Evolutionary conservation across 2,113 vertebrate genomes (phyloP), one percentile per base, ranked within the genome.

Genomic region (Sminthopsis crassicaudata): DNA sequence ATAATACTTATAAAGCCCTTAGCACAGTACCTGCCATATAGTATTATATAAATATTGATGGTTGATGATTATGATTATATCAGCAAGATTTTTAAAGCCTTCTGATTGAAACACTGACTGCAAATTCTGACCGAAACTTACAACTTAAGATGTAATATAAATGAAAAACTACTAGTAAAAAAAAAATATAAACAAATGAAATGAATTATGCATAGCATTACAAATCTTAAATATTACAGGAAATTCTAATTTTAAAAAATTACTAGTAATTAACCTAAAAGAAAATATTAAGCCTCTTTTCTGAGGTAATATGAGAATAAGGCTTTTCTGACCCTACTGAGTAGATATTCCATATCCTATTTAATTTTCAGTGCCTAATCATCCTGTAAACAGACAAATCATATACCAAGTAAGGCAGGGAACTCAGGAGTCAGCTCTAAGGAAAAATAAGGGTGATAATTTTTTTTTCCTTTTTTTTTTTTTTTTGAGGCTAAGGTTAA

Each of bases 381-480:
- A 76, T 84, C 90, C 53, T 89, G 27, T 53, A 95, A 92, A 94
- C 46, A 91, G 91, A 60, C 89, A 52, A 24, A 67, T 8, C 93
- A 27, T 22, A 6, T 94, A 96, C 94, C 51, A 94, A 97, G 94
- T 90, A 90, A 96, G 42, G 46, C 88, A 93, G 76, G 95, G 96
- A 96, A 88, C 50, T 10, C 54, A 89, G 89, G 90, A 95, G 67
- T 84, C 88, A 0, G 53, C 93, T 93, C 94, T 1, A 16, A 76
- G 52, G 36, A 8, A 30, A n/a, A 92, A 36, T 8, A 46, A 92
- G 92, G 25, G 50, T 91, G 60, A 91, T 92, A 9, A 97, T 95
- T 93, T 27, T 51, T 94, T 25, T 84, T n/a, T n/a, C n/a, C n/a
- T n/a, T n/a, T n/a, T n/a, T n/a, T n/a, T n/a, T n/a, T n/a, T n/a